Conservation (phyloP, 2,797 vertebrate species). For the Coranthus polyacanthus region DNA sequence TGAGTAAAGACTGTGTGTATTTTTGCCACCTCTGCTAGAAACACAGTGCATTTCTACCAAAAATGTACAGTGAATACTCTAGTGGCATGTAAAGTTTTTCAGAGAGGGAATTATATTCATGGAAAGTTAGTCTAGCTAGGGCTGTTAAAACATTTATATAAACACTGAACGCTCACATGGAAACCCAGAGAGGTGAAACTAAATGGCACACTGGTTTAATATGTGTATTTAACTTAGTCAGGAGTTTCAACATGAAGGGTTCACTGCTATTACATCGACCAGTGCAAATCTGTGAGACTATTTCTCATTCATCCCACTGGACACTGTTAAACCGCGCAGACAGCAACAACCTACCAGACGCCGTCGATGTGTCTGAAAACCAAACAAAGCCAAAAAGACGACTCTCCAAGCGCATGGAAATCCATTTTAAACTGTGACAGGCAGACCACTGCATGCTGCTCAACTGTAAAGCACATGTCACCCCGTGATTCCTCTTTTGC, state of each 20-base stretch:
- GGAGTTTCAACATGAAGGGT: constrained; percentile 39
- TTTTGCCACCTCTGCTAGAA: not conserved
- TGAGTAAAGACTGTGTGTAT: no score
- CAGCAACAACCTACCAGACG: constrained; percentile 41
- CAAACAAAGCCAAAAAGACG: constrained; percentile 48
- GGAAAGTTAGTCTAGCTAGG: constrained; percentile 18
- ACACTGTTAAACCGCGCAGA: constrained; percentile 41
- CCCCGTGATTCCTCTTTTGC: constrained; percentile 5
- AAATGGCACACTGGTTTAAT: constrained; percentile 22
- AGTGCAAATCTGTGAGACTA: constrained; percentile 25
- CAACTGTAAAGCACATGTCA: constrained; percentile 22
- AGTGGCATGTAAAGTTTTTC: not conserved
- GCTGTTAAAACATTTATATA: constrained; percentile 45
- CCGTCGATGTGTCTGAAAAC: constrained; percentile 44
- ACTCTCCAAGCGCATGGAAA: constrained; percentile 42
- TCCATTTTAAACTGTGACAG: constrained; percentile 48
- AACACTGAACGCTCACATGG: constrained; percentile 10
- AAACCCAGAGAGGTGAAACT: constrained; percentile 2
- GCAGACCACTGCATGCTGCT: constrained; percentile 13
- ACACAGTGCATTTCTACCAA: not conserved
- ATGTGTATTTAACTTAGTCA: constrained; percentile 39
- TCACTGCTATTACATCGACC: constrained; percentile 43
- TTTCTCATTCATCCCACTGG: constrained; percentile 30
- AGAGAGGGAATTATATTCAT: constrained; percentile 19
- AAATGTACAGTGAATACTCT: not conserved